Evolutionary conservation across 2,113 vertebrate genomes (phyloP), one percentile per base, ranked within the genome.

Genomic region (Phycodurus eques): DNA sequence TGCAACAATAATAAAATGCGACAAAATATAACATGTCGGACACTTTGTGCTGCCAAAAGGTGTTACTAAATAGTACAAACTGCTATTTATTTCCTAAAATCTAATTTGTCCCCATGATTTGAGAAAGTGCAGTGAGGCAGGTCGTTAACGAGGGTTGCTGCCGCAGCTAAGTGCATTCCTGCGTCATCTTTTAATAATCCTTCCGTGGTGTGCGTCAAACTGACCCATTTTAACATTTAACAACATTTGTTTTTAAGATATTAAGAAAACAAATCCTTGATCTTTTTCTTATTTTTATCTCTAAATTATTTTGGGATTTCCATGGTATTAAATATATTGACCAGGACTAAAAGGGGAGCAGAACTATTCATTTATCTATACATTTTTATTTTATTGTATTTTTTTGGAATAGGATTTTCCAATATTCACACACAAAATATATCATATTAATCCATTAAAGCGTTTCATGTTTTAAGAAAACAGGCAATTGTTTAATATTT

Each of bases 91-190:
- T 8, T 2, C n/a, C 54, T n/a, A 57, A 8, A 10, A 13, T 22
- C 27, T 1, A 27, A 27, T 27, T 27, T 27, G 27, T 27, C 9
- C 27, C 2, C 54, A 12, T 22, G 19, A 54, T 54, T 54, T n/a
- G 5, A 66, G 44, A 13, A 65, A 12, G 19, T 76, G 67, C 70
- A 54, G 49, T 14, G 61, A 60, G 11, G 17, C 3, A 19, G 13
- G 20, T 8, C 0, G 54, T 80, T 85, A 81, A 87, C 72, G 88
- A 84, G 87, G 83, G 87, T 85, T 1, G 79, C 85, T 86, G 73
- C 69, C 74, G 77, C 79, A 74, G 71, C 51, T 31, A 19, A 75
- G 19, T 31, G 20, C 35, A 13, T 11, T 10, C 7, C 49, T 70
- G 44, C 59, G 39, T 69, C 63, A 79, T 39, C 19, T n/a, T 72